Evolutionary conservation across 1,140 invertebrate genomes (phyloP).

Genomic region (Brachionus rotundiformis): DNA sequence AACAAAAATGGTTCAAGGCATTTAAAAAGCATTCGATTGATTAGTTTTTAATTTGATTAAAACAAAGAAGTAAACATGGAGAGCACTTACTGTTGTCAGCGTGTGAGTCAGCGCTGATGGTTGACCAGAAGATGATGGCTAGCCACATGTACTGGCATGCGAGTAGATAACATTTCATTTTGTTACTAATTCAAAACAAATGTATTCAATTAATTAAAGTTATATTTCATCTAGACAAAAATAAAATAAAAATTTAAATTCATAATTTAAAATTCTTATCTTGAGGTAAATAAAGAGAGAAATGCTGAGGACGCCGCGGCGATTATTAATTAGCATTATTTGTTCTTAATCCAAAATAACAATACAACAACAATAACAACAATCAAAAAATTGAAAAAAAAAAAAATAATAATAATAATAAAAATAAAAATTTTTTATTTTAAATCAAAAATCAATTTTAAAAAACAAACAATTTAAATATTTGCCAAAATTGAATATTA

Average conservation of each 20-base stretch:
- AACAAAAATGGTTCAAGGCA: no score
- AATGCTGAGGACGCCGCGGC: not conserved
- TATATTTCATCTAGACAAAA: not conserved
- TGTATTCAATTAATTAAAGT: not conserved
- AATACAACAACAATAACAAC: not conserved
- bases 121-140: not conserved
- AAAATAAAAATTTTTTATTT: no score
- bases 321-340: not conserved
- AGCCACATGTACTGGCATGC: not conserved
- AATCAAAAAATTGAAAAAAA: no score
- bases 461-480: conserved; percentile 18
- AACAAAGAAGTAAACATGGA: no score
- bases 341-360: not conserved
- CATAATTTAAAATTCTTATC: not conserved
- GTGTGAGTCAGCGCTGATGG: not conserved
- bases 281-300: not conserved
- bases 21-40: no score
- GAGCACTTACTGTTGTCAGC: not conserved
- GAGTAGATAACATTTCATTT: not conserved
- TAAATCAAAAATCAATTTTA: conserved; percentile 9
- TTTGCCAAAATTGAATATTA: conserved; percentile 1
- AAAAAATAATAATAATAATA: no score
- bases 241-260: not conserved
- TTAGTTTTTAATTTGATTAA: no score
- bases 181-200: conserved; percentile 2